These are phyloP conservation scores for Cetoscarus ocellatus DNA, from an alignment of 2,797 vertebrate species.

Conservation along the genomic window DNA sequence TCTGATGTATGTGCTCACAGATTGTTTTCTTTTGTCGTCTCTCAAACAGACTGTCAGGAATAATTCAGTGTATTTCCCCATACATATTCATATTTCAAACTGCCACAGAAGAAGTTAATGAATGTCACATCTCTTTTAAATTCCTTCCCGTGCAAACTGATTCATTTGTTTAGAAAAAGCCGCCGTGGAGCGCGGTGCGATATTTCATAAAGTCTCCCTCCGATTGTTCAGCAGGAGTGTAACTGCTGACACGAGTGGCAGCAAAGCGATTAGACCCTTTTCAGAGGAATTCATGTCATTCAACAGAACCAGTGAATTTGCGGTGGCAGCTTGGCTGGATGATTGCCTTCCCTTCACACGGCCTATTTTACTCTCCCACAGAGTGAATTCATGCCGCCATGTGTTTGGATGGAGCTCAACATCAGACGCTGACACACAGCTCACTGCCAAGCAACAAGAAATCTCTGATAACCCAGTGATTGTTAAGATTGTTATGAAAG, in stretches of 20 bases:
- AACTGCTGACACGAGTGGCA: conserved; percentile 33
- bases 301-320: conserved; percentile 49
- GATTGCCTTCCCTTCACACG: conserved; percentile 58
- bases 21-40: background rate
- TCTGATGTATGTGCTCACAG: too few species aligned
- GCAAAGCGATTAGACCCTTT: conserved; percentile 20
- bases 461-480: conserved; percentile 42
- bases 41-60: too few species aligned
- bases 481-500: conserved; percentile 41
- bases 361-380: conserved; percentile 69
- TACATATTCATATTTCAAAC: background rate
- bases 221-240: conserved; percentile 8
- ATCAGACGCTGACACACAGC: conserved; percentile 44
- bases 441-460: conserved; percentile 45
- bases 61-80: background rate
- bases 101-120: background rate
- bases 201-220: conserved; percentile 5
- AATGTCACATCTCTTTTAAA: background rate
- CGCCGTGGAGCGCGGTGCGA: background rate
- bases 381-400: conserved; percentile 69
- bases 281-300: conserved; percentile 43
- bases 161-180: background rate
- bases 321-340: conserved; percentile 77
- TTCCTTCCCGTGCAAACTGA: background rate
- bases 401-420: conserved; percentile 69